Conservation (phyloP, 2,888 invertebrate species). For the Rhopalosiphum nymphaeae region DNA sequence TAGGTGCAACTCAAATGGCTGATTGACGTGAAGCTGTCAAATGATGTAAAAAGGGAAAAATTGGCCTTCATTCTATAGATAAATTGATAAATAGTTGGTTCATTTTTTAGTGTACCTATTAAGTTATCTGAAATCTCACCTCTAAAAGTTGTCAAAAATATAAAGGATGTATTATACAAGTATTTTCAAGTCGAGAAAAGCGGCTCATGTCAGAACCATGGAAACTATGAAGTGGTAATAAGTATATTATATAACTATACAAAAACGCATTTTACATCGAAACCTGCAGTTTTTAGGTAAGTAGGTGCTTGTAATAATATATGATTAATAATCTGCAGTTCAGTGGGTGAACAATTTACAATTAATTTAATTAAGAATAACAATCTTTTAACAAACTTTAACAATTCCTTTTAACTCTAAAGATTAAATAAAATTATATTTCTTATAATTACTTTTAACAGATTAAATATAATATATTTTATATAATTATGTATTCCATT, state of each 20-base stretch:
- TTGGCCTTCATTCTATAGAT: background rate
- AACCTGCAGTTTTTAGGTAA: background rate
- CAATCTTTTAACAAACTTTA: background rate
- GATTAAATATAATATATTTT: background rate
- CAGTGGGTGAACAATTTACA: background rate
- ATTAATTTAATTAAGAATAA: background rate
- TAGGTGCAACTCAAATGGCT: background rate
- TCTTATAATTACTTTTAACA: background rate
- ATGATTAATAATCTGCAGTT: background rate
- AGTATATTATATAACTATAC: background rate
- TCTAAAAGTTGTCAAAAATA: background rate
- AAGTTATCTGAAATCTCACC: background rate
- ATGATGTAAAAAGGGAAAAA: background rate
- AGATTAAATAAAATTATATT: background rate
- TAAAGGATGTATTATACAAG: background rate
- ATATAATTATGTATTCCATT: background rate
- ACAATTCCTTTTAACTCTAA: background rate
- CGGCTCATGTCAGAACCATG: background rate
- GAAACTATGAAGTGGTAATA: background rate
- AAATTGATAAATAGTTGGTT: background rate
- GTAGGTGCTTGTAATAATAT: background rate
- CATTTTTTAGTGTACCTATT: background rate
- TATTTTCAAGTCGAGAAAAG: background rate
- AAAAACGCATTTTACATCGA: background rate
- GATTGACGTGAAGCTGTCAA: slow-evolving; percentile 5